phyloP scores from a whole-genome alignment of 2,113 vertebrate genomes.

The Heliornis fulica region DNA sequence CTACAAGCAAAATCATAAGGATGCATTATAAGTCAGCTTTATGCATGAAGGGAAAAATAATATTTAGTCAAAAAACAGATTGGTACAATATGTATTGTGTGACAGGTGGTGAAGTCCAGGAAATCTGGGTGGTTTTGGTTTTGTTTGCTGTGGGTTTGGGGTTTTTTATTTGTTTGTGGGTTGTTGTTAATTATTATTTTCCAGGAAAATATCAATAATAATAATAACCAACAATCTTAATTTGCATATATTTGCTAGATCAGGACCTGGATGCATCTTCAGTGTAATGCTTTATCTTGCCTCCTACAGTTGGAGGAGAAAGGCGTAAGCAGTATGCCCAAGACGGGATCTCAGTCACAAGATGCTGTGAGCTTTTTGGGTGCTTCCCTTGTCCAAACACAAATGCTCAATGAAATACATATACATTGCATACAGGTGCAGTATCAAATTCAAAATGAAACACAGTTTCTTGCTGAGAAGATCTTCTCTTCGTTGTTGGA shows the following conservation, averaged over 20 bases:
- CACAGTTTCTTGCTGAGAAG: background rate
- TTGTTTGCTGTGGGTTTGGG: no score
- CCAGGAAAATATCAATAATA: background rate
- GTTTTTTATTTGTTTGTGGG: no score
- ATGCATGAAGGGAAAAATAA: background rate
- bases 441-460: background rate
- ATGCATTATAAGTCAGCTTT: background rate
- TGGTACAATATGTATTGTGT: background rate
- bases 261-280: background rate
- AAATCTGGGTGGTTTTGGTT: background rate
- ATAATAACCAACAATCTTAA: background rate
- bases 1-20: no score
- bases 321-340: background rate
- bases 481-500: background rate
- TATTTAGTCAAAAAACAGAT: background rate
- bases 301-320: background rate
- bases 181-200: background rate
- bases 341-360: background rate
- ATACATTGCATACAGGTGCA: background rate
- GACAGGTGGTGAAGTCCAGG: accelerated
- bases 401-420: background rate
- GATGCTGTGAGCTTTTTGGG: background rate
- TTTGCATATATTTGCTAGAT: background rate
- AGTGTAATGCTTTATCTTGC: background rate
- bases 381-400: background rate